These are phyloP conservation scores for Tenualosa ilisha DNA, from an alignment of 2,797 vertebrate genomes.

Conservation along the genomic window DNA sequence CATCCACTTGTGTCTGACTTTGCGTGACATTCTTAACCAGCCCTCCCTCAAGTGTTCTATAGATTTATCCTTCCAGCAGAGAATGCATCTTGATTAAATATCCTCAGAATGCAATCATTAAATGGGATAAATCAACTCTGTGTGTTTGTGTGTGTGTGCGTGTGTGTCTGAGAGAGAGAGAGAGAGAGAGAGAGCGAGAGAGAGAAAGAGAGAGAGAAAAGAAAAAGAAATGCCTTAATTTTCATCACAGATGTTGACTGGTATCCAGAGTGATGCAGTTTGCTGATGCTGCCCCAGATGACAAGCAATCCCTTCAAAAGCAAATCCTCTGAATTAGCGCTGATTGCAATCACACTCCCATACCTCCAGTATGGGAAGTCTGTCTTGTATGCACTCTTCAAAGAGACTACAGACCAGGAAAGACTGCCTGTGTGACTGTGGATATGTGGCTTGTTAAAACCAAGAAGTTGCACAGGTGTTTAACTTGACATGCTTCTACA, in stretches of 20 bases:
- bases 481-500: neutral
- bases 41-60: constrained; percentile 47
- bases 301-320: constrained; percentile 55
- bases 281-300: constrained; percentile 39
- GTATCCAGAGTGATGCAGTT: constrained; percentile 42
- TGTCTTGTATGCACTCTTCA: constrained; percentile 13
- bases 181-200: neutral
- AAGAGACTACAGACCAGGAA: neutral
- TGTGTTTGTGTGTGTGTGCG: no score
- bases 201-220: neutral
- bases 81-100: constrained; percentile 53
- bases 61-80: constrained; percentile 30
- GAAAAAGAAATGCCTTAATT: constrained; percentile 41
- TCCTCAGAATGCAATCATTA: constrained; percentile 46
- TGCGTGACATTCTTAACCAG: constrained; percentile 42
- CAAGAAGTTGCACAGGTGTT: neutral
- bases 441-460: neutral
- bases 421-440: neutral
- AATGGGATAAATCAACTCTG: constrained; percentile 41
- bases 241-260: constrained; percentile 56
- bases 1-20: constrained; percentile 30
- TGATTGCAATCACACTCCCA: constrained; percentile 61
- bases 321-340: constrained; percentile 58
- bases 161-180: constrained; percentile 28
- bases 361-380: constrained; percentile 39